Percentiles rank a stretch among this genome's conserved stretches.
These are phyloP conservation scores for Sesia bembeciformis DNA, from an alignment of 2,888 invertebrate genomes.

Conservation along the genomic window DNA sequence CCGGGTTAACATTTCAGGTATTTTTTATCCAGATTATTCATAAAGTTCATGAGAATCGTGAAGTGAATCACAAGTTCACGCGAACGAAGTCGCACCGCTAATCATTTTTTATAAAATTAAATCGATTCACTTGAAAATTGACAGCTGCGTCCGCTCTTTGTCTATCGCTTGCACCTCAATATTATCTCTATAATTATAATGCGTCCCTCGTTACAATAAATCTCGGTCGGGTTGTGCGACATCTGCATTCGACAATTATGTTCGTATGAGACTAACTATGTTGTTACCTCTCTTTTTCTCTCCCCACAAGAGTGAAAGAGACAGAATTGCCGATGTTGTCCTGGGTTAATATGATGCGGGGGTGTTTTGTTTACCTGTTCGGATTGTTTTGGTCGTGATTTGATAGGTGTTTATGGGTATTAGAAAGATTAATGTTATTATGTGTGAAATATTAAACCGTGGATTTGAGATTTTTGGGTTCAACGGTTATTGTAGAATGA, in stretches of 20 bases:
- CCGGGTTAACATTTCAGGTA: too few species aligned
- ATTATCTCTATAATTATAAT: constrained; percentile 27
- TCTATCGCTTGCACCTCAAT: constrained; percentile 8
- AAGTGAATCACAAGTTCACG: too few species aligned
- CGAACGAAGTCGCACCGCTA: too few species aligned
- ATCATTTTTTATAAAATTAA: neutral
- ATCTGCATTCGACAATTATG: constrained; percentile 70
- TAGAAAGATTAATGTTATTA: neutral
- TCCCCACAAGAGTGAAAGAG: constrained; percentile 10
- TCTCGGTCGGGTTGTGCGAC: constrained; percentile 56
- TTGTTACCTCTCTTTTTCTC: constrained; percentile 10
- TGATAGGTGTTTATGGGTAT: constrained; percentile 19
- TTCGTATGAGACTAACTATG: constrained; percentile 46
- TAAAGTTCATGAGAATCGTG: too few species aligned
- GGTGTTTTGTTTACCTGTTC: neutral
- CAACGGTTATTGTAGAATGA: too few species aligned
- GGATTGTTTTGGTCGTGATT: constrained; percentile 16
- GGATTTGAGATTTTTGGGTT: too few species aligned
- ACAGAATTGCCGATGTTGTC: constrained; percentile 3
- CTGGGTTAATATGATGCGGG: neutral
- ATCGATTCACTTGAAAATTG: neutral
- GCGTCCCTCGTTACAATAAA: constrained; percentile 68
- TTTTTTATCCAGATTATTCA: too few species aligned
- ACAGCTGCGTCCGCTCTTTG: constrained; percentile 3
- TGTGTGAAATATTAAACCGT: neutral